Conservation (phyloP, 2,888 invertebrate genomes). For the Cheilosia vulpina region DNA sequence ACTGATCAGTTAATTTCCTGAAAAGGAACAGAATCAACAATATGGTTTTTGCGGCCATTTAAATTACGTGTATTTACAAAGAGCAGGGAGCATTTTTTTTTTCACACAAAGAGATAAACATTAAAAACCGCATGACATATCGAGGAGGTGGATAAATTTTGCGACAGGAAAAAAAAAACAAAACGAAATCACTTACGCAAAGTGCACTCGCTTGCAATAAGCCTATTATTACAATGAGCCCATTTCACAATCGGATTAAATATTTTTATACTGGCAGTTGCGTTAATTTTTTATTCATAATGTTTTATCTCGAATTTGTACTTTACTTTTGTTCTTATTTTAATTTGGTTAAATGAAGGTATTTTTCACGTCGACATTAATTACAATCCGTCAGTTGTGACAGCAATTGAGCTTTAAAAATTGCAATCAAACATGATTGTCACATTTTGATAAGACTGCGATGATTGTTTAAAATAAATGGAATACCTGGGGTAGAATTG, state of each 20-base stretch:
- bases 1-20: constrained; percentile 53
- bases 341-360: neutral
- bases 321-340: constrained; percentile 6
- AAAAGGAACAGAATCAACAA: constrained; percentile 23
- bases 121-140: constrained; percentile 37
- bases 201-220: constrained; percentile 50
- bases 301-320: constrained; percentile 5
- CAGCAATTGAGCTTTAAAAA: too few species aligned
- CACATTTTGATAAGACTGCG: too few species aligned
- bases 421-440: too few species aligned
- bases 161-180: constrained; percentile 20
- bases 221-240: constrained; percentile 46
- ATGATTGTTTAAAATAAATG: too few species aligned
- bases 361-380: neutral
- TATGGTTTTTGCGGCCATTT: constrained; percentile 31
- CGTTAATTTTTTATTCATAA: constrained; percentile 47
- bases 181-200: constrained; percentile 37
- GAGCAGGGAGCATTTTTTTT: neutral
- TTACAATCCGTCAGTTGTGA: too few species aligned
- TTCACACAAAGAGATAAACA: constrained; percentile 38
- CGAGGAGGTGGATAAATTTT: neutral
- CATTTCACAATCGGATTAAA: constrained; percentile 52
- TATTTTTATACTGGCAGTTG: constrained; percentile 23
- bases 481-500: too few species aligned
- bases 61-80: constrained; percentile 18